Base-by-base conservation (phyloP, 2,888 invertebrate species). In the Lithophane semibrunnea region DNA sequence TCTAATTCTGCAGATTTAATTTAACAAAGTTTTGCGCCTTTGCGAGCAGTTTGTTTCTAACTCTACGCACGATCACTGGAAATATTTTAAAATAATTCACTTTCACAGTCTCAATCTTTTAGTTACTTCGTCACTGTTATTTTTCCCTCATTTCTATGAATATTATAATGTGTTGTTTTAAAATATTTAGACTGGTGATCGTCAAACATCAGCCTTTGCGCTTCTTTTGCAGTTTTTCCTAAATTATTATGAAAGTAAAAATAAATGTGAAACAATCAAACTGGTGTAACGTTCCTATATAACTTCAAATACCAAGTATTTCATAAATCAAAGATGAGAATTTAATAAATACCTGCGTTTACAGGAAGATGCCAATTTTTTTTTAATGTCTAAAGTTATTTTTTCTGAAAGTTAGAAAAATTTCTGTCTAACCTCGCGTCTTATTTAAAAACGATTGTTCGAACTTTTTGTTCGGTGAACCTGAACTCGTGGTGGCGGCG, bases 1-100 rank as follows among this genome's bases (percentile, higher is more conserved):
- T 85, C 82, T 93, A 91, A 92, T 84, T 84, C 82, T 85, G 88
- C 77, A 61, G 74, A 72, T 73, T 85, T 71, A 42, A 67, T 67
- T 73, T 87, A 84, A 84, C 73, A 49, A 71, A 65, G 49, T 73
- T 61, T 69, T 66, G 58, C 47, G 75, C 68, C 60, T 73, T 52
- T 47, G 63, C 65, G 10, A 49, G 56, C 73, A 66, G 16, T 74
- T 75, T 77, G 83, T 83, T 74, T 72, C 29, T 68, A 56, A 63
- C 49, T 63, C 8, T 64, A 12, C 21, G 13, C 18, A 65, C 52
- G 65, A 60, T 77, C 24, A 75, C 70, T 78, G 24, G 44, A 63
- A 76, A 73, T 80, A 77, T 76, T 80, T 86, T 84, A 67, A 86
- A 84, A 72, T 72, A 72, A 75, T 44, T 8, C 2, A 16, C 13